Conservation (phyloP, 1,140 invertebrate species). For the Zophobas morio region DNA sequence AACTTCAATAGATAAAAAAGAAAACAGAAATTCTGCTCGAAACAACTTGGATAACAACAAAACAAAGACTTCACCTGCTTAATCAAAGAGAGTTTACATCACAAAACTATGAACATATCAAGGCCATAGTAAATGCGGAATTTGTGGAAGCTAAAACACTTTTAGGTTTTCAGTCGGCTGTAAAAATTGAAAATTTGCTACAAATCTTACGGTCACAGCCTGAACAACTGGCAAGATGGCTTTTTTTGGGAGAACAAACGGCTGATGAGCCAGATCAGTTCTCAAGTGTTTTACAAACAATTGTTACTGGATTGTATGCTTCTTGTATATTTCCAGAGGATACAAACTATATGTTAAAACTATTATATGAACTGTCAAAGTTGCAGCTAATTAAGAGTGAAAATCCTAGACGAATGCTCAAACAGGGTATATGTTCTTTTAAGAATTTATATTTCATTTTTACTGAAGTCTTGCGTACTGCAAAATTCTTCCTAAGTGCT, state of each 20-base stretch:
- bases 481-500: constrained; percentile 93
- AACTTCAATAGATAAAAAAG: constrained; percentile 71
- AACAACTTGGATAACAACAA: constrained; percentile 89
- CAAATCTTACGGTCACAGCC: constrained; percentile 84
- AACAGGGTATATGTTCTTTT: constrained; percentile 91
- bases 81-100: constrained; percentile 82
- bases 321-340: constrained; percentile 87
- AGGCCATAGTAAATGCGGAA: constrained; percentile 81
- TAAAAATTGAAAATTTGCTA: constrained; percentile 85
- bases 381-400: constrained; percentile 86
- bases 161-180: constrained; percentile 81
- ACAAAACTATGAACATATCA: constrained; percentile 83
- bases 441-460: constrained; percentile 91
- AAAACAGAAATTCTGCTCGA: constrained; percentile 79
- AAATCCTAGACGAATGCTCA: constrained; percentile 87
- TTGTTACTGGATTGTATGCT: constrained; percentile 88
- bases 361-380: constrained; percentile 87
- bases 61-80: constrained; percentile 87
- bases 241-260: constrained; percentile 83
- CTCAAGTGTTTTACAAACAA: constrained; percentile 77
- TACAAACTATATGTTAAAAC: constrained; percentile 81
- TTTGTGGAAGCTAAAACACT: constrained; percentile 93
- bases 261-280: constrained; percentile 73
- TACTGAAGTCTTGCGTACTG: constrained; percentile 91
- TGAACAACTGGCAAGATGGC: constrained; percentile 83